Base-by-base conservation (phyloP, 2,888 invertebrate genomes). In the Brenthis hecate region DNA sequence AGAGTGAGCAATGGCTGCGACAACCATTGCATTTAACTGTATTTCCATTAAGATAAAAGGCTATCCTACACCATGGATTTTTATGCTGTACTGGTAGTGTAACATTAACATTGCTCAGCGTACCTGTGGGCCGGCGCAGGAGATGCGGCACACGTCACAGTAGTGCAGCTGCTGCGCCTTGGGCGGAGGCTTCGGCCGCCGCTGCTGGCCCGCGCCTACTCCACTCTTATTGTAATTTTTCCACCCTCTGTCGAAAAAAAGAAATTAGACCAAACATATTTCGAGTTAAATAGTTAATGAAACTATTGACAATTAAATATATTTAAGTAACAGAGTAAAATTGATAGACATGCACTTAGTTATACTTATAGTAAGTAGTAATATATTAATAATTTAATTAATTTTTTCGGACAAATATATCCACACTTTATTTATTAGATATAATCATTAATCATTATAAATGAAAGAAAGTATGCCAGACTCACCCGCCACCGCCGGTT, bases 61-160 rank as follows among this genome's bases (percentile, higher is more conserved):
- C 8, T 8, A 36, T 8, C 36, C 36, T 36, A 36, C 11, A 1
- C 1, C 36, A 36, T 8, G 2, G 23, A 23, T 23, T 28, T 28
- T 28, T 28, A 28, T 4, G 28, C 28, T 28, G 28, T 43, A 2
- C 36, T 43, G 36, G 2, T 11, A 16, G 5, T 60, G 55, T 50
- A 53, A n/a, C 23, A 36, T 23, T 19, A 19, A 23, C 6, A n/a
- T 47, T 23, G 6, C 0, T 23, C 13, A 13, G 28, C 62, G 0
- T 73, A 95, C 95, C 94, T 97, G 97, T 4, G 98, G 98, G 0
- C 98, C 98, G 74, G 98, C 98, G 89, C 98, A 99, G 82, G 98
- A 99, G 82, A 99, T 99, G 91, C 99, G 99, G 91, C 99, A 99
- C 14, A 99, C 98, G 88, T 99, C 99, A 87, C 99, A 99, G 91